Evolutionary conservation across 2,888 invertebrate genomes (phyloP), one percentile per base, ranked within the genome.

Genomic region (Neoaliturus tenellus): DNA sequence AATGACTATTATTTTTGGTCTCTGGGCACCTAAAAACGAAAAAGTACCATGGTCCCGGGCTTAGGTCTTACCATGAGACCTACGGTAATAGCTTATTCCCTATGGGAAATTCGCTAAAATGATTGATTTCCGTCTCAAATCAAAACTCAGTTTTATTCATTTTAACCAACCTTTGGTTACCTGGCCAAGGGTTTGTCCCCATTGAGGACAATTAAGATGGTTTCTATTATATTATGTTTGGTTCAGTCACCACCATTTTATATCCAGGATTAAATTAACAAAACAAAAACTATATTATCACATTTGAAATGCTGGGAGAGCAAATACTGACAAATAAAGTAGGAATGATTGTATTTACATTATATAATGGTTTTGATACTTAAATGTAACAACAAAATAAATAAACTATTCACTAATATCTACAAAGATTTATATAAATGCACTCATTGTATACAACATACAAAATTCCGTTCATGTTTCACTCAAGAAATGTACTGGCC

Each of bases 381-480:
- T 69, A 69, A 17, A 39, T 39, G 35, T 39, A 69, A 69, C 69
- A 69, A 69, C 17, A 17, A 39, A 33, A 69, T 69, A 69, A 69
- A 69, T 69, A 69, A 69, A 20, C 12, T 23, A 69, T 39, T 31
- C 17, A 10, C 12, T 51, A 58, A 8, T 69, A 69, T 69, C 69
- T 69, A 69, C 69, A 69, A 20, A 69, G 33, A 12, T 39, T 39
- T 10, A 69, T 10, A 69, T 69, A 69, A 69, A 69, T 69, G 69
- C 69, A 69, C 25, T 39, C 69, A 10, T 35, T 20, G 4, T 39
- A 39, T 20, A 69, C 35, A 35, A 69, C 39, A 69, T 69, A 35
- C n/a, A 69, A 39, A 69, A n/a, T 39, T 39, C 69, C 2, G 12
- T 25, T 58, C 25, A 58, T 58, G 12, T 58, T 58, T 58, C 8